Percentiles rank a stretch among this genome's conserved stretches.
These are phyloP conservation scores for Drosophila prosaltans DNA, from an alignment of 1,140 invertebrate genomes.

Conservation along the genomic window DNA sequence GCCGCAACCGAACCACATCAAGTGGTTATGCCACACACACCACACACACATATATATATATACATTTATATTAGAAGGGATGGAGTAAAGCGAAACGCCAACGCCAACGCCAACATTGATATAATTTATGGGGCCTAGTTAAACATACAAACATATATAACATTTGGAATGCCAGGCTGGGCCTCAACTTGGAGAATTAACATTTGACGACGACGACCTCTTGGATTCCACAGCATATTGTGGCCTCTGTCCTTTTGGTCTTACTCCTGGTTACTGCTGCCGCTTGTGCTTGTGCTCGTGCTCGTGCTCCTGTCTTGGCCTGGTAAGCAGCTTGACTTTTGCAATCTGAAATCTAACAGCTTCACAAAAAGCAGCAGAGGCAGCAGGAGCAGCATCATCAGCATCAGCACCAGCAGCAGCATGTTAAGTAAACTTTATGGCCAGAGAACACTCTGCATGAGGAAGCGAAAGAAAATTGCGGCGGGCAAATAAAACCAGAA, in stretches of 20 bases:
- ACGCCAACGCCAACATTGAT: slow-evolving; percentile 66
- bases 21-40: slow-evolving; percentile 53
- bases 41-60: neutral
- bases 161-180: slow-evolving; percentile 61
- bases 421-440: slow-evolving; percentile 81
- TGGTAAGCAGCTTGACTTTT: slow-evolving; percentile 76
- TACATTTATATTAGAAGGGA: slow-evolving; percentile 20
- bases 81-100: neutral
- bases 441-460: slow-evolving; percentile 48
- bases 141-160: slow-evolving; percentile 67
- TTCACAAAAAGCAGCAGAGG: slow-evolving; percentile 37
- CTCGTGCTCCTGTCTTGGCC: slow-evolving; percentile 42
- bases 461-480: slow-evolving; percentile 60
- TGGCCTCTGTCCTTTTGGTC: slow-evolving; percentile 19
- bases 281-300: slow-evolving; percentile 24
- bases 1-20: slow-evolving; percentile 45
- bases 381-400: slow-evolving; percentile 5
- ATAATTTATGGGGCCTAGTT: slow-evolving; percentile 74
- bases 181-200: slow-evolving; percentile 55
- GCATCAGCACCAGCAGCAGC: slow-evolving; percentile 41
- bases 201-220: slow-evolving; percentile 39
- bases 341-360: slow-evolving; percentile 74
- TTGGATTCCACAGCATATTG: slow-evolving; percentile 46
- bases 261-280: slow-evolving; percentile 18
- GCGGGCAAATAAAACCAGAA: slow-evolving; percentile 72